Percentiles rank a stretch among this genome's conserved stretches.
Conservation (phyloP, 2,888 invertebrate genomes). For the Nomada fabriciana region DNA sequence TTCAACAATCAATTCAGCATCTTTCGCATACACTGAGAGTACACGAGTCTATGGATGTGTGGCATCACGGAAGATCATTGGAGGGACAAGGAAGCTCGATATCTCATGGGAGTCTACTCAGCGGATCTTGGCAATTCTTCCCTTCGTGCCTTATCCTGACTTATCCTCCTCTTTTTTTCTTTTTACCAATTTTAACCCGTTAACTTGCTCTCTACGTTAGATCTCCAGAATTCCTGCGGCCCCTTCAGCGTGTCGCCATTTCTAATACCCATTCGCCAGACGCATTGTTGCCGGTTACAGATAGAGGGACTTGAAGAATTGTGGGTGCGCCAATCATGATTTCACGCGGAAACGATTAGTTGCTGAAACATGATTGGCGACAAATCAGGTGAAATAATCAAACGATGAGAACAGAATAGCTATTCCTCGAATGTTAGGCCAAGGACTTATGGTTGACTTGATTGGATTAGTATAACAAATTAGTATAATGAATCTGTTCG, state of each 20-base stretch:
- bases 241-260: constrained; percentile 57
- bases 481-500: not conserved
- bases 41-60: constrained; percentile 60
- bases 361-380: not conserved
- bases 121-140: constrained; percentile 69
- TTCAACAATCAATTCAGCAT: constrained; percentile 21
- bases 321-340: constrained; percentile 7
- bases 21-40: constrained; percentile 49
- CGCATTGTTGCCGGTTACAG: constrained; percentile 48
- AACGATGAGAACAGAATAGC: constrained; percentile 10
- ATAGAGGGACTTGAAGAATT: constrained; percentile 38
- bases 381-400: constrained; percentile 27
- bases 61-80: constrained; percentile 44
- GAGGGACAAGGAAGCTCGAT: constrained; percentile 46
- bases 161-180: constrained; percentile 16
- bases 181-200: not conserved
- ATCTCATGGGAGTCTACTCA: constrained; percentile 72
- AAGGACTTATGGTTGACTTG: constrained; percentile 1
- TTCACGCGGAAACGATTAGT: constrained; percentile 25
- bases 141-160: constrained; percentile 60
- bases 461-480: constrained; percentile 32
- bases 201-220: constrained; percentile 26
- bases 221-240: constrained; percentile 47
- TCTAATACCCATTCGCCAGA: constrained; percentile 49
- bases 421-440: not conserved